Base-by-base conservation (phyloP, 2,113 vertebrate species). In the Oreochromis tanganicae region DNA sequence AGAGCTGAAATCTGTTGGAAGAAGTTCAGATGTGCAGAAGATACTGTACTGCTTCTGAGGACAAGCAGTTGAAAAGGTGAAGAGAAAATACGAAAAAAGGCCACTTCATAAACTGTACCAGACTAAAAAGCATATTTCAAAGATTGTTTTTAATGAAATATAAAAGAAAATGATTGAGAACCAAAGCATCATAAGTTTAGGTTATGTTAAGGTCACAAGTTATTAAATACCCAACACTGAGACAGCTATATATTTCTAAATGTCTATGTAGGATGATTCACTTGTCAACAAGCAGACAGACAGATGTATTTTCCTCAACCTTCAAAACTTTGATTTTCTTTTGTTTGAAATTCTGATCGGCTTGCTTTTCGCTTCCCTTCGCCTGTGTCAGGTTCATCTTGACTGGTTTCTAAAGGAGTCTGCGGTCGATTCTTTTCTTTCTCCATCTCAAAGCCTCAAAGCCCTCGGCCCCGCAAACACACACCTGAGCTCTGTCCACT, bases 241-340 rank as follows among this genome's bases (percentile, higher is more conserved):
- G 46, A 50, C 29, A 52, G 17, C 27, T 55, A n/a, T 79, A 14
- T 43, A 34, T 32, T 80, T 90, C 82, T 81, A 41, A 80, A 75
- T 10, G 38, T 75, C 46, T 85, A 36, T 55, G 81, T 50, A 66
- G 84, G 87, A 32, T 78, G 81, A 56, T 36, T 86, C 52, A 24
- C 19, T 36, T 46, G 81, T 81, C 14, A 19, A 82, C 68, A 57
- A 68, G 32, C 61, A 71, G 48, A 68, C 57, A 84, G 82, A 71
- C 16, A 38, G 66, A 48, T 19, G 27, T 38, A 50, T 87, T 55
- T 87, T 66, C 63, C 29, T 90, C 85, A 87, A 87, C 89, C 85
- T 80, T 87, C 83, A 87, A 38, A 14, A 81, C 86, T 88, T 85
- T 87, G 82, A 73, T 75, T 85, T 46, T 73, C 63, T 75, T 85